Evolutionary conservation across 2,113 vertebrate genomes (phyloP).

Genomic region (Pagrus major): DNA sequence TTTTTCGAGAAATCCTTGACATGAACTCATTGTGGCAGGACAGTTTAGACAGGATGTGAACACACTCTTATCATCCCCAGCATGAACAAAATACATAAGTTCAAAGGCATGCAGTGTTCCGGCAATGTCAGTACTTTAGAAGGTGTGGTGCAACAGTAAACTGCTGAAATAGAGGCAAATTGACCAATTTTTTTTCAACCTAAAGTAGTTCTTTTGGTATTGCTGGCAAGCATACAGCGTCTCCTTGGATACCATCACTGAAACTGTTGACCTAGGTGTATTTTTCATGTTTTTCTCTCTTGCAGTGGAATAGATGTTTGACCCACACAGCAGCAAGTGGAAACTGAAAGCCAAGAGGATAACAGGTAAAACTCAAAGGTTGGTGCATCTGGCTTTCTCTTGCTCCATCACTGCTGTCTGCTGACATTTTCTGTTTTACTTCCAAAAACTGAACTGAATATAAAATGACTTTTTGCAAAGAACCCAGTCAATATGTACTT

Average conservation of each 20-base stretch:
- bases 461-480: neutral
- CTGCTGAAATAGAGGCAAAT: constrained; percentile 8
- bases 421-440: neutral
- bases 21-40: neutral
- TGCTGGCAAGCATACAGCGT: neutral
- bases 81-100: neutral
- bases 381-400: neutral
- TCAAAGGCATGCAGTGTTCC: neutral
- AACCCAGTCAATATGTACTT: neutral
- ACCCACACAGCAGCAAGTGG: neutral
- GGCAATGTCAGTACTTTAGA: constrained; percentile 7
- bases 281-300: neutral
- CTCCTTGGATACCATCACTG: neutral
- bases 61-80: neutral
- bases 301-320: neutral
- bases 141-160: neutral
- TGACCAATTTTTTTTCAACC: constrained; percentile 1
- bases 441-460: too few species aligned
- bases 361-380: neutral
- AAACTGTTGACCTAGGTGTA: constrained; percentile 2
- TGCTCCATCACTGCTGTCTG: neutral
- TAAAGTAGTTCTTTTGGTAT: constrained; percentile 12
- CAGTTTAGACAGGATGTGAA: neutral
- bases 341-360: constrained; percentile 8
- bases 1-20: too few species aligned